These are phyloP conservation scores for Diceros bicornis DNA, from an alignment of 2,797 vertebrate species.

Conservation along the genomic window DNA sequence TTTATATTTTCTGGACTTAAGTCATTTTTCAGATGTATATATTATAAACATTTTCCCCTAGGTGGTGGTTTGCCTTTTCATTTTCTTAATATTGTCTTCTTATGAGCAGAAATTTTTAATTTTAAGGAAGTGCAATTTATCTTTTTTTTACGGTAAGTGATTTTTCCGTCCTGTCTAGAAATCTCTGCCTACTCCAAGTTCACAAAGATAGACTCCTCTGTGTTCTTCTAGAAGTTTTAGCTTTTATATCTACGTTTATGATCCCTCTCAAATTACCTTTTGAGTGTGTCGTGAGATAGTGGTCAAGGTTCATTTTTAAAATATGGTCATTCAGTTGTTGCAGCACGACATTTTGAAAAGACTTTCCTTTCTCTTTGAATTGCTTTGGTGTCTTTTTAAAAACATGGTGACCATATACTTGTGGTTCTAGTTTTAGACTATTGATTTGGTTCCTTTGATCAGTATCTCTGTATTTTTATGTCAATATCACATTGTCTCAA, in stretches of 20 bases:
- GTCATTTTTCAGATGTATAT: background rate
- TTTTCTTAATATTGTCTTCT: background rate
- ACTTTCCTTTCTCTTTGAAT: background rate
- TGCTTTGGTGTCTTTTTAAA: background rate
- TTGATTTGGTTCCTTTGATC: background rate
- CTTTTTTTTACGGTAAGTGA: background rate
- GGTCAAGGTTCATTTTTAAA: background rate
- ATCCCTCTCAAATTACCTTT: background rate
- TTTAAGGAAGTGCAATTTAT: background rate
- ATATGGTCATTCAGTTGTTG: background rate
- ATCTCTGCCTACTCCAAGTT: background rate
- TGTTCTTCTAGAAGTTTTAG: background rate
- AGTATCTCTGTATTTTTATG: background rate
- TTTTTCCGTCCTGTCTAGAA: background rate
- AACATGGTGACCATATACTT: background rate
- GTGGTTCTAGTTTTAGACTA: conserved; percentile 6
- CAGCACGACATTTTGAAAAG: background rate
- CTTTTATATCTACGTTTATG: background rate
- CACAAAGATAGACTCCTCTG: background rate
- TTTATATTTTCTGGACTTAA: background rate
- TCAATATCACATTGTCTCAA: background rate
- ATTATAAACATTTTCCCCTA: background rate
- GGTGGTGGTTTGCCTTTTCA: background rate
- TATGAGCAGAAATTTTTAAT: background rate
- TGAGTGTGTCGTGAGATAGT: background rate